Evolutionary conservation across 2,888 invertebrate species (phyloP), one percentile per base, ranked within the genome.

Genomic region (Hypselothyrea guttata): DNA sequence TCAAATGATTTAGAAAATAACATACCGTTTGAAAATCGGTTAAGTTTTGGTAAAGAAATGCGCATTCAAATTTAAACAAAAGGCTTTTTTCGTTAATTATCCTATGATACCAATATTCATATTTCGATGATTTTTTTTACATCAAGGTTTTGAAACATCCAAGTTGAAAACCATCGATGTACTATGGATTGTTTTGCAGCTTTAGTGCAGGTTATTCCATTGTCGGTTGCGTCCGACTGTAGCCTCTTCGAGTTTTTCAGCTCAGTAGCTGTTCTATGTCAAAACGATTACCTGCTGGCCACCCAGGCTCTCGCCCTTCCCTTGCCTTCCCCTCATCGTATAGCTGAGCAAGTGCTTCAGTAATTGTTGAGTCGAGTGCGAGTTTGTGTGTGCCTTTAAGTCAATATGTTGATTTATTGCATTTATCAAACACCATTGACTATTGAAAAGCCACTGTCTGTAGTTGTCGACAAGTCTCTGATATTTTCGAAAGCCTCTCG

Each of bases 401-500:
- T 7, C 31, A 46, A n/a, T 22, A 18, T 37, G 35, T 30, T 40
- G 22, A 49, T 57, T 53, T 48, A 40, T 40, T 28, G 41, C 41
- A 49, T 46, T 13, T 51, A 33, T 34, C 16, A 37, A 63, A 37
- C 9, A 4, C 22, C 5, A 22, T 22, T 22, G 22, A 22, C 2
- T 22, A 22, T 22, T 22, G 22, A 22, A 22, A 22, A 22, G 16
- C 9, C 28, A 13, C 16, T 1, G 13, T 18, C 38, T 42, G 42
- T 27, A 37, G 48, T 59, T 63, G 64, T 64, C 84, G 83, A 60
- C 77, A 84, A 52, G 53, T 53, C 71, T 55, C 83, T 83, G 45
- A 68, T 38, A 34, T 61, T 49, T 56, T 67, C 52, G 44, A 68
- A 68, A 48, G 46, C 61, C 79, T 58, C 84, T 76, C 40, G 45